Evolutionary conservation across 2,888 invertebrate species (phyloP), one percentile per base, ranked within the genome.

Genomic region (Suillia variegata): DNA sequence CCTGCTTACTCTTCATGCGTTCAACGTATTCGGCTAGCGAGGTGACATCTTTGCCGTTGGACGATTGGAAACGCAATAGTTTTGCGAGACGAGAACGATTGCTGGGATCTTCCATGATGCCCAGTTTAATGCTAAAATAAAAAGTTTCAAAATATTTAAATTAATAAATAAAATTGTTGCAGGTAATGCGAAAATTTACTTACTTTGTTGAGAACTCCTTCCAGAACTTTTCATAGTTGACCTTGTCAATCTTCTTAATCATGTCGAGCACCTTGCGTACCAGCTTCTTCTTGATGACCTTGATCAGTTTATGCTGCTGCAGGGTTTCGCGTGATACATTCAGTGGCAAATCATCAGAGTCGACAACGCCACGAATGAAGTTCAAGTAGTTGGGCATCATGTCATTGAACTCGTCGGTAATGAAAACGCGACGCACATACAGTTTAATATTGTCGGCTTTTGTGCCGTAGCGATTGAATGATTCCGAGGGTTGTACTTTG

Each of bases 401-500:
- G 80, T 99, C 98, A 81, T 95, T 95, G 86, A 99, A 98, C 85
- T 99, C 96, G 82, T 99, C 98, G 8, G 98, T 98, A 83, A 99
- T 99, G 85, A 99, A 99, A 15, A 99, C 99, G 63, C 99, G 88
- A 62, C 98, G 88, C 58, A 99, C 99, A 83, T 95, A 99, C 63
- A 99, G 86, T 83, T 98, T 98, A 76, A 98, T 97, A 83, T 94
- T 91, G 81, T 98, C 97, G 3, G 91, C 89, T 79, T 93, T 93
- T 67, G 95, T 93, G 71, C 98, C 98, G 81, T 98, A 98, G 78
- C 90, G 89, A 83, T 96, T 96, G 87, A 99, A 98, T 73, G 91
- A 91, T 80, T 99, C 98, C 10, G 89, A 86, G 1, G 98, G 97
- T 77, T 96, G 93, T 33, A 88, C 87, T 80, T 90, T 90, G 48